Percentiles rank a stretch among this genome's conserved stretches.
Evolutionary conservation across 2,888 invertebrate genomes (phyloP).

Genomic region (Hecatera dysodea): DNA sequence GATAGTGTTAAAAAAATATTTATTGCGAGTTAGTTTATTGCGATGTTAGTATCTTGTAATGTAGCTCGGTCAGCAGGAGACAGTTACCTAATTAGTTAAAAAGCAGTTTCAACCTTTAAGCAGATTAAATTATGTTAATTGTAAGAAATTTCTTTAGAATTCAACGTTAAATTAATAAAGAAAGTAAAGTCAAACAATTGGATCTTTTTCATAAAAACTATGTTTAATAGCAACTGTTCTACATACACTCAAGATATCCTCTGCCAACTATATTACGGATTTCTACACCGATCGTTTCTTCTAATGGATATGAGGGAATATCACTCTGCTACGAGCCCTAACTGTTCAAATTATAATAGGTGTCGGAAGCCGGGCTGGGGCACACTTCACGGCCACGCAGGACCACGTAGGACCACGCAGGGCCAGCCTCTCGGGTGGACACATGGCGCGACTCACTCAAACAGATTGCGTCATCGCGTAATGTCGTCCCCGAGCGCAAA

Average conservation of each 20-base stretch:
- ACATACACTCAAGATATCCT: not conserved
- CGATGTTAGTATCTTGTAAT: not conserved
- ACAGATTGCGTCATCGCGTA: slow-evolving; percentile 87
- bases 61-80: not conserved
- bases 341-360: slow-evolving; percentile 32
- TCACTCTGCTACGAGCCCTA: slow-evolving; percentile 6
- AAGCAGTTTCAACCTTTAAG: not conserved
- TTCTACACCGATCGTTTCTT: not conserved
- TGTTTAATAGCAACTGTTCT: no score
- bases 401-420: not conserved
- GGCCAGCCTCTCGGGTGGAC: slow-evolving; percentile 54
- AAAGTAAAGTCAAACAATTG: not conserved
- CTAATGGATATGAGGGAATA: slow-evolving; percentile 1
- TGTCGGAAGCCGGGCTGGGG: slow-evolving; percentile 22
- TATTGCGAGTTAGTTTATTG: not conserved
- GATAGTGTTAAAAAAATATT: not conserved
- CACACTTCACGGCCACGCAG: slow-evolving; percentile 13
- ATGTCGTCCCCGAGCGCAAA: slow-evolving; percentile 82
- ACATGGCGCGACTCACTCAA: slow-evolving; percentile 86
- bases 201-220: not conserved
- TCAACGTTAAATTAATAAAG: not conserved
- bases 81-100: not conserved
- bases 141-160: not conserved
- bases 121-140: not conserved
- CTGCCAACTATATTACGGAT: not conserved